A percentile compares a stretch with the other conserved stretches of the same genome.
phyloP scores from a whole-genome alignment of 2,888 invertebrate species.

The Hirtodrosophila confusa region DNA sequence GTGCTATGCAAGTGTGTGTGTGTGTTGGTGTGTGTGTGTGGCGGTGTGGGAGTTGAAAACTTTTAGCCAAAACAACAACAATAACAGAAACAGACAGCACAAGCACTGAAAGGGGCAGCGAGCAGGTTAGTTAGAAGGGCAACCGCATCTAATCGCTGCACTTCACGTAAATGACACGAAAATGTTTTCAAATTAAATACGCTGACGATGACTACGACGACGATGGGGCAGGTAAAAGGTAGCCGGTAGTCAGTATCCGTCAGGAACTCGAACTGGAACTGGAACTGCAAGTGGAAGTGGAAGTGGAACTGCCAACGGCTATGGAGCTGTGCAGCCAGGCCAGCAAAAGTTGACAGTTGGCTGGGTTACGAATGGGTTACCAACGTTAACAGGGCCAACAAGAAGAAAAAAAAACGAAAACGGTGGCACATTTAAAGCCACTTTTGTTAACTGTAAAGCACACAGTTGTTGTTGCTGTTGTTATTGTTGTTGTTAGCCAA shows the following conservation, averaged over 20 bases:
- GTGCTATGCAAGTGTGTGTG: slow-evolving; percentile 22
- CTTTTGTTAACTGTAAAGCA: slow-evolving; percentile 60
- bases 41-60: slow-evolving; percentile 28
- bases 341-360: slow-evolving; percentile 52
- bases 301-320: slow-evolving; percentile 21
- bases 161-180: slow-evolving; percentile 70
- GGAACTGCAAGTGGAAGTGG: background rate
- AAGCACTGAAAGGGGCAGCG: slow-evolving; percentile 1
- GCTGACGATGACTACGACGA: slow-evolving; percentile 33
- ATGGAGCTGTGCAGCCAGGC: slow-evolving; percentile 2
- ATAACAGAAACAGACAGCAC: slow-evolving; percentile 4
- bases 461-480: slow-evolving; percentile 14
- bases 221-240: slow-evolving; percentile 17
- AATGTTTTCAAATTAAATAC: slow-evolving; percentile 70
- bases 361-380: slow-evolving; percentile 47
- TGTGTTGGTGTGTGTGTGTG: slow-evolving; percentile 20
- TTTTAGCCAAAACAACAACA: slow-evolving; percentile 33
- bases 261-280: slow-evolving; percentile 14
- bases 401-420: slow-evolving; percentile 2
- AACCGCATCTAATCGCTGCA: slow-evolving; percentile 67
- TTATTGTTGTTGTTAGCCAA: slow-evolving; percentile 29
- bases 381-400: slow-evolving; percentile 20
- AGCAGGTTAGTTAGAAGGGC: slow-evolving; percentile 28
- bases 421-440: slow-evolving; percentile 43
- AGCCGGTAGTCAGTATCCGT: slow-evolving; percentile 9